Conservation (phyloP, 2,888 invertebrate species). For the Microplitis deprimator region DNA sequence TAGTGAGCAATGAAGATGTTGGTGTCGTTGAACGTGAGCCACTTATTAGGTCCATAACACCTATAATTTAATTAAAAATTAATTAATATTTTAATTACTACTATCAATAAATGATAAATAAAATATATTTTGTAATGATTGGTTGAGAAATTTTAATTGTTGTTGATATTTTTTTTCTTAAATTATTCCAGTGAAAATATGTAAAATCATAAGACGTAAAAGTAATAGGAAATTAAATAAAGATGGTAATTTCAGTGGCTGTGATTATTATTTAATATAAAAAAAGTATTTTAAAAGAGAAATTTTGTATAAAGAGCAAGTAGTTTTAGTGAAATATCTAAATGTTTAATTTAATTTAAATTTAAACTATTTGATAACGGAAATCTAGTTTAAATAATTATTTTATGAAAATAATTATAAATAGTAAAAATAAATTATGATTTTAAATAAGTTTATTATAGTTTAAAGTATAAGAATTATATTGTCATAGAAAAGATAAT, state of each 20-base stretch:
- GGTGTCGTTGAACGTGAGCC: conserved; percentile 89
- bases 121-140: not conserved
- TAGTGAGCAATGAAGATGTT: conserved; percentile 78
- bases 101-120: conserved; percentile 4
- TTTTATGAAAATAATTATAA: no score
- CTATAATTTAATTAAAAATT: conserved; percentile 48
- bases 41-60: conserved; percentile 81
- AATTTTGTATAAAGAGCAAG: not conserved
- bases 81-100: not conserved
- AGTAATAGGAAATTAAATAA: not conserved
- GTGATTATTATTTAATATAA: not conserved
- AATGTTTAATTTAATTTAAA: not conserved
- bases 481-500: no score
- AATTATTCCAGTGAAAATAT: not conserved
- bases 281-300: not conserved
- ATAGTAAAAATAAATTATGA: no score
- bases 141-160: conserved; percentile 55
- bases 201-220: not conserved
- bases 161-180: conserved; percentile 58
- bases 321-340: not conserved
- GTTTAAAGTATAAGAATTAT: no score
- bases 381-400: no score
- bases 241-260: not conserved
- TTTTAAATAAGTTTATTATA: no score
- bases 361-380: not conserved